Percentiles rank a stretch among this genome's conserved stretches.
phyloP scores from a whole-genome alignment of 2,797 vertebrate genomes.

The Sternotherus odoratus region DNA sequence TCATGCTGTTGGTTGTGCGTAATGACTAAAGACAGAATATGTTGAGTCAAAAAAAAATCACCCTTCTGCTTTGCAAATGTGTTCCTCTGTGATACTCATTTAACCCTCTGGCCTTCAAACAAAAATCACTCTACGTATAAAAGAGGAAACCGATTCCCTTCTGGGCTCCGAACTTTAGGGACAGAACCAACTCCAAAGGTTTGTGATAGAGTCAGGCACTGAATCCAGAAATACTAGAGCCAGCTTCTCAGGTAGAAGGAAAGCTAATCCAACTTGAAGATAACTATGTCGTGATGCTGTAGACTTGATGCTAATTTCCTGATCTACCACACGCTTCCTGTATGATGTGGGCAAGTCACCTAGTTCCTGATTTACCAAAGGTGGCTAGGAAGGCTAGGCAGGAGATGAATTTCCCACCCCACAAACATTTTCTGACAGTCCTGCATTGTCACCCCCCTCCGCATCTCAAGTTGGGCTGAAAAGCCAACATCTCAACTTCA shows the following conservation, averaged over 20 bases:
- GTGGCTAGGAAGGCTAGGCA: not conserved
- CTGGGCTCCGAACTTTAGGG: not conserved
- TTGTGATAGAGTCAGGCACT: not conserved
- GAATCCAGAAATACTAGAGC: not conserved
- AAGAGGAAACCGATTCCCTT: not conserved
- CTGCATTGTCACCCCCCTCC: not conserved
- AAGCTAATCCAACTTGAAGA: not conserved
- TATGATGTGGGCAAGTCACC: not conserved
- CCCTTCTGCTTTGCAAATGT: not conserved
- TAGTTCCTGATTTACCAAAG: not conserved
- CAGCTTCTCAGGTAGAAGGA: not conserved
- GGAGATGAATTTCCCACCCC: not conserved
- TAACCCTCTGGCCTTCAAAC: not conserved
- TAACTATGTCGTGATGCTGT: fast-evolving
- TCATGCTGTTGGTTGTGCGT: constrained; percentile 59
- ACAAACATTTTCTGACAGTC: not conserved
- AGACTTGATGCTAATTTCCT: not conserved
- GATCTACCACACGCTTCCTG: not conserved
- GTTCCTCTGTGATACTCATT: not conserved
- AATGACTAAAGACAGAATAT: constrained; percentile 25
- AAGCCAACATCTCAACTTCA: not conserved
- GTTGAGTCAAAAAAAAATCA: not conserved
- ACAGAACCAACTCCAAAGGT: not conserved
- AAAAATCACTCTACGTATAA: not conserved
- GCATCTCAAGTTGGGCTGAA: not conserved